A percentile compares a stretch with the other conserved stretches of the same genome.
These are phyloP conservation scores for Ctenomys sociabilis DNA, from an alignment of 2,113 vertebrate genomes.

Conservation along the genomic window DNA sequence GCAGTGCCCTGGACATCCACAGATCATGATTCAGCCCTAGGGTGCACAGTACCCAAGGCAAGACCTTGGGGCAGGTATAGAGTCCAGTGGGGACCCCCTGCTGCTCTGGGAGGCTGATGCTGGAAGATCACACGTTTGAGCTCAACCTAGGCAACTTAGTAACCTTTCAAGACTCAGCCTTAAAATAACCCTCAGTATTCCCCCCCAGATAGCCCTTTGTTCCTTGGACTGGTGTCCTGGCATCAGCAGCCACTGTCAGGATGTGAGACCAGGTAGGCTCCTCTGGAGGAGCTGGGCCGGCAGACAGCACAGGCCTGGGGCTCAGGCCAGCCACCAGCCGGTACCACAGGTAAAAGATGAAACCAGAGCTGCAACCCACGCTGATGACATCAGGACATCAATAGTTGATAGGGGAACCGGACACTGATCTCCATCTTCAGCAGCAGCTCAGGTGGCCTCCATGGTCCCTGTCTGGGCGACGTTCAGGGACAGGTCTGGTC, in stretches of 20 bases:
- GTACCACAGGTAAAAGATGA: background rate
- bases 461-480: background rate
- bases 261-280: background rate
- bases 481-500: background rate
- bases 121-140: background rate
- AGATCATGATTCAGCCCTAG: too few relatives aligned
- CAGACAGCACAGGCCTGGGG: fast-evolving
- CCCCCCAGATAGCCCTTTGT: background rate
- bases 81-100: background rate
- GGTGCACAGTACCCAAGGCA: too few relatives aligned
- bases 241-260: background rate
- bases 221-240: background rate
- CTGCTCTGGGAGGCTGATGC: background rate
- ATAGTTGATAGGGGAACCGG: constrained; percentile 60
- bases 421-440: background rate
- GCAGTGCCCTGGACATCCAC: background rate
- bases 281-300: background rate
- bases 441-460: background rate
- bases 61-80: background rate
- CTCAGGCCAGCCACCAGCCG: background rate
- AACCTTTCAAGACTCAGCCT: background rate
- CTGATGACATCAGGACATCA: background rate
- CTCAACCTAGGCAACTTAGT: background rate
- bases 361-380: fast-evolving
- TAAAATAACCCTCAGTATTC: too few relatives aligned